These are phyloP conservation scores for Dasysyrphus albostriatus DNA, from an alignment of 2,888 invertebrate species.

Conservation along the genomic window DNA sequence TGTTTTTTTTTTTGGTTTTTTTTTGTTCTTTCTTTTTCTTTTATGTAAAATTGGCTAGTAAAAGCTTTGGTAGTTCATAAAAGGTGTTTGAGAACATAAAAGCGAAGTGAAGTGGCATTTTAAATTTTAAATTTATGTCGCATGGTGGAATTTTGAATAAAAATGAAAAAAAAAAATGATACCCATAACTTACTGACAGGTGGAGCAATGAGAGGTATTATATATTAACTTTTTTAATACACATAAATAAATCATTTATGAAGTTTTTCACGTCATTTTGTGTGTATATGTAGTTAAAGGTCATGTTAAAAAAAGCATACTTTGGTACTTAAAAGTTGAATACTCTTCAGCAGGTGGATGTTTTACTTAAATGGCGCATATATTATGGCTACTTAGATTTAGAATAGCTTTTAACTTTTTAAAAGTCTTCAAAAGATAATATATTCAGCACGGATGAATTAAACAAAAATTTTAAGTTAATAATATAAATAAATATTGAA, in stretches of 20 bases:
- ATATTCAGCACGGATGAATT: too few relatives aligned
- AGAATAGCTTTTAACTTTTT: too few relatives aligned
- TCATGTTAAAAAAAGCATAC: too few relatives aligned
- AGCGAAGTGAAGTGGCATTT: conserved; percentile 36
- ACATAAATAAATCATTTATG: not conserved
- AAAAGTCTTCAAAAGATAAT: too few relatives aligned
- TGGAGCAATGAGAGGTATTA: not conserved
- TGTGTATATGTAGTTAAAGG: not conserved
- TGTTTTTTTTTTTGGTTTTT: conserved; percentile 2
- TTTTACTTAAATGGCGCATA: too few relatives aligned
- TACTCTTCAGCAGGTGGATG: too few relatives aligned
- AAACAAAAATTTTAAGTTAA: too few relatives aligned
- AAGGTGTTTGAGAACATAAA: conserved; percentile 10
- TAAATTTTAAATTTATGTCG: conserved; percentile 44
- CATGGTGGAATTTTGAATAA: conserved; percentile 35
- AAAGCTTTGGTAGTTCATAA: conserved; percentile 29
- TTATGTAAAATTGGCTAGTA: conserved; percentile 32
- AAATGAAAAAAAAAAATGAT: conserved; percentile 22
- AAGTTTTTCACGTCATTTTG: not conserved
- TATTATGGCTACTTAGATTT: too few relatives aligned
- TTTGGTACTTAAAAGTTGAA: too few relatives aligned
- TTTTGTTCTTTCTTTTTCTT: not conserved
- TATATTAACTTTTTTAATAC: not conserved
- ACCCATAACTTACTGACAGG: conserved; percentile 6
- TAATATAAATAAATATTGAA: too few relatives aligned